Evolutionary conservation across 2,797 vertebrate genomes (phyloP), one percentile per base, ranked within the genome.

Genomic region (Pseudotriccus pelzelni): DNA sequence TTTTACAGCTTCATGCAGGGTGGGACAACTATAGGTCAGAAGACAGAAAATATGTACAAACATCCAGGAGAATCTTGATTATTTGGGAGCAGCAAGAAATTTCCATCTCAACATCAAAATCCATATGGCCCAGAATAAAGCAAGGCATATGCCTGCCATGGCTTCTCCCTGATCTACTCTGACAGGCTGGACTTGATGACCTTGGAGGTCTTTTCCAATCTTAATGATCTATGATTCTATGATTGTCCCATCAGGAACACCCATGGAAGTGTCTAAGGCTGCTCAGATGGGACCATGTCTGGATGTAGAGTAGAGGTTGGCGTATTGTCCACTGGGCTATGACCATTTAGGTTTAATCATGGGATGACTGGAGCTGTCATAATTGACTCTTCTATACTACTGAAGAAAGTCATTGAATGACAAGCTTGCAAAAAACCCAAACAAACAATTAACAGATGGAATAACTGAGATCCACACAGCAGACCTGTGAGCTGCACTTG

Each of bases 1-100:
- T 36, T 87, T 80, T 20, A 17, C 25, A 75, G 34, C 21, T 46
- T 58, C 32, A 1, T 7, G 46, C 43, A 50, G 10, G 7, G 30
- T 10, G 2, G 2, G 5, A 66, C 7, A 14, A 44, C 21, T 24
- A 25, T 2, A 7, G 46, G 12, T 2, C 18, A 60, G 21, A 14
- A 53, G 11, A 70, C 15, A 28, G 18, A 17, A 58, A 59, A 19
- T 24, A 44, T 3, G 14, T 68, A 12, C 27, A 70, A 37, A 8
- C 20, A 41, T n/a, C 36, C 62, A 60, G 23, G 13, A 53, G 10
- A 14, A 32, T 13, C 25, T 39, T 58, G 10, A 39, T 72, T 32
- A 43, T 76, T 67, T 36, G 36, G 12, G 19, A 94, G 28, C 10
- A 59, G 21, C 1, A 7, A 85, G 50, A 66, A 12, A 9, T 5